phyloP scores from a whole-genome alignment of 53 echinoderm and acorn worm species.

The Pentamera pediparva region DNA sequence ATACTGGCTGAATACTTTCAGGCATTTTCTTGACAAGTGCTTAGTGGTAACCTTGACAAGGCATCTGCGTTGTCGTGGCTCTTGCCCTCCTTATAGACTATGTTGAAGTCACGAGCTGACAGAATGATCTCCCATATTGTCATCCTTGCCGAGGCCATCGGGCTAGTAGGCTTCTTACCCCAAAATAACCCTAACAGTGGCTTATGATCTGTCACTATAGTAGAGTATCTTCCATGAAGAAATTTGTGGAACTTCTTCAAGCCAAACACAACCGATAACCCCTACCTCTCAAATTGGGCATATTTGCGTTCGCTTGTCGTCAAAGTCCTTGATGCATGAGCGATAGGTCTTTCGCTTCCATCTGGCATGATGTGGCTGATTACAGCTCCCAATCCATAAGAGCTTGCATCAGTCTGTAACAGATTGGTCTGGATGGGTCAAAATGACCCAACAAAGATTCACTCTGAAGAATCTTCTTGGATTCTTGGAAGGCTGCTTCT shows the following conservation, averaged over 20 bases:
- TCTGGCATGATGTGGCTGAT: conserved; percentile 36
- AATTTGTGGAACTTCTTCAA: conserved; percentile 51
- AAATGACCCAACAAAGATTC: conserved; percentile 7
- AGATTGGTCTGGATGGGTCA: conserved; percentile 20
- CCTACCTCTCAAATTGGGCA: no score
- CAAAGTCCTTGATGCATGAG: conserved; percentile 50
- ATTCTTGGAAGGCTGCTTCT: conserved; percentile 13
- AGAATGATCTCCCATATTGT: conserved; percentile 34
- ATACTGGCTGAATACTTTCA: not conserved
- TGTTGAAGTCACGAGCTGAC: conserved; percentile 18
- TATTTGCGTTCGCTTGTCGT: no score
- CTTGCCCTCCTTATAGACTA: conserved; percentile 27
- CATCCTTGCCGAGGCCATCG: conserved; percentile 35
- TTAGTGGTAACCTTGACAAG: conserved; percentile 13
- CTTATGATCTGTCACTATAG: conserved; percentile 49
- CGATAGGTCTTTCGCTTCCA: conserved; percentile 39
- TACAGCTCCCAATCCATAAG: conserved; percentile 36
- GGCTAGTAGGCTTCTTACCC: conserved; percentile 26
- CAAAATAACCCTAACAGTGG: not conserved
- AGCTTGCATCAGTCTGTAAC: conserved; percentile 27
- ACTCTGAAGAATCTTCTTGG: conserved; percentile 24
- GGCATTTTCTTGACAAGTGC: not conserved
- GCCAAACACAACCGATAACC: conserved; percentile 54
- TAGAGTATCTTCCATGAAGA: conserved; percentile 48
- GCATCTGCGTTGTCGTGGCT: conserved; percentile 30